A percentile compares a stretch with the other conserved stretches of the same genome.
These are phyloP conservation scores for Sarcophaga caerulescens DNA, from an alignment of 2,888 invertebrate genomes.

Conservation along the genomic window DNA sequence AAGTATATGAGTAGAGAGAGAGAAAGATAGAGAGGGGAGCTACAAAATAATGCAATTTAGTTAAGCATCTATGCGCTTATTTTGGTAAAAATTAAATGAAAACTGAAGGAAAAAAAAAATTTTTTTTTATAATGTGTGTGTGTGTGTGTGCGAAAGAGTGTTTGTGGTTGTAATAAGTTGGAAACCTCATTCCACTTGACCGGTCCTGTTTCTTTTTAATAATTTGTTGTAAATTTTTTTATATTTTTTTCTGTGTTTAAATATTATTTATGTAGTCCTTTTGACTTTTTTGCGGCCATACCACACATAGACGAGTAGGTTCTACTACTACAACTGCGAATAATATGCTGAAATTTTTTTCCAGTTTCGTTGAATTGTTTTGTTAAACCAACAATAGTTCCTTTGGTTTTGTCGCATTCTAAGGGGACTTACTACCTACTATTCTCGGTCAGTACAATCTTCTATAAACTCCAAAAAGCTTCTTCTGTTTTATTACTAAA, in stretches of 20 bases:
- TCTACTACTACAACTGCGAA: not conserved
- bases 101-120: too few relatives aligned
- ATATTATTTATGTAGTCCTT: constrained; percentile 27
- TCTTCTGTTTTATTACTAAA: constrained; percentile 36
- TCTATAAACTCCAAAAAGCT: not conserved
- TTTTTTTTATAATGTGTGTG: not conserved
- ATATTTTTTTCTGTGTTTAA: not conserved
- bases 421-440: constrained; percentile 58
- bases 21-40: not conserved
- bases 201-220: constrained; percentile 2
- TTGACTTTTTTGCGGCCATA: constrained; percentile 33
- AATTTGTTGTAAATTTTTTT: not conserved
- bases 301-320: constrained; percentile 3
- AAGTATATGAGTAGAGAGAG: not conserved
- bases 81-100: constrained; percentile 1
- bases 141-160: not conserved
- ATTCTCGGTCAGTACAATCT: not conserved
- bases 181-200: constrained; percentile 31
- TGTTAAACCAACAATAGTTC: constrained; percentile 54
- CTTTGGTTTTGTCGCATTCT: constrained; percentile 66
- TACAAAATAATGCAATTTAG: constrained; percentile 47
- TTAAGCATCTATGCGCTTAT: constrained; percentile 54
- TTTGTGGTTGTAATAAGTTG: constrained; percentile 44
- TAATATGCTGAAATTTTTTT: not conserved
- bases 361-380: constrained; percentile 49